A percentile compares a stretch with the other conserved stretches of the same genome.
Evolutionary conservation across 2,797 vertebrate genomes (phyloP).

Genomic region (Lithobates sylvaticus): DNA sequence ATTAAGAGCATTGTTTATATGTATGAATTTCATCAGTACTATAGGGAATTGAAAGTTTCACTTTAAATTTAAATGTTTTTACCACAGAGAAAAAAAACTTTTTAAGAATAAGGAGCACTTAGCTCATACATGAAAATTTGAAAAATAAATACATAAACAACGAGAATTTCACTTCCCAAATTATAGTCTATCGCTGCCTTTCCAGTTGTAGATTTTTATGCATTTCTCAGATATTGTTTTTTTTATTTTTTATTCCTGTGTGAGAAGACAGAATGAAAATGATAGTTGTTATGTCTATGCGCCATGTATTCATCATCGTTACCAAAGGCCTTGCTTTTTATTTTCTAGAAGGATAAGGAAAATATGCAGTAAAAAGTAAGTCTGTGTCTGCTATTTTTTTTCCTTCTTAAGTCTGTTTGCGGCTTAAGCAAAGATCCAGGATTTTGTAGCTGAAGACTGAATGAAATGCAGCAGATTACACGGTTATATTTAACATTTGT

Average conservation of each 20-base stretch:
- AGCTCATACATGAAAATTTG: not conserved
- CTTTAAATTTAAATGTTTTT: not conserved
- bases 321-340: constrained; percentile 75
- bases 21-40: not conserved
- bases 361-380: constrained; percentile 68
- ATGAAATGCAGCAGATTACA: constrained; percentile 79
- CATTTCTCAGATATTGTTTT: constrained; percentile 66
- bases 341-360: constrained; percentile 76
- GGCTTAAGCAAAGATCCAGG: constrained; percentile 81
- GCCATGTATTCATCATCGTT: constrained; percentile 73
- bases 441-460: constrained; percentile 77
- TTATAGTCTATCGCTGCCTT: not conserved
- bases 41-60: not conserved
- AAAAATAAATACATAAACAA: not conserved
- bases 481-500: constrained; percentile 76
- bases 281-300: constrained; percentile 64
- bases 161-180: not conserved
- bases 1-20: not conserved
- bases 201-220: constrained; percentile 6
- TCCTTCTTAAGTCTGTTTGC: constrained; percentile 76
- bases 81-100: too few species aligned
- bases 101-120: not conserved
- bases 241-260: constrained; percentile 55
- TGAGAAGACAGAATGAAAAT: constrained; percentile 72
- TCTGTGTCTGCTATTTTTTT: constrained; percentile 73